Conservation (phyloP, 2,888 invertebrate species). For the Eupithecia dodoneata region DNA sequence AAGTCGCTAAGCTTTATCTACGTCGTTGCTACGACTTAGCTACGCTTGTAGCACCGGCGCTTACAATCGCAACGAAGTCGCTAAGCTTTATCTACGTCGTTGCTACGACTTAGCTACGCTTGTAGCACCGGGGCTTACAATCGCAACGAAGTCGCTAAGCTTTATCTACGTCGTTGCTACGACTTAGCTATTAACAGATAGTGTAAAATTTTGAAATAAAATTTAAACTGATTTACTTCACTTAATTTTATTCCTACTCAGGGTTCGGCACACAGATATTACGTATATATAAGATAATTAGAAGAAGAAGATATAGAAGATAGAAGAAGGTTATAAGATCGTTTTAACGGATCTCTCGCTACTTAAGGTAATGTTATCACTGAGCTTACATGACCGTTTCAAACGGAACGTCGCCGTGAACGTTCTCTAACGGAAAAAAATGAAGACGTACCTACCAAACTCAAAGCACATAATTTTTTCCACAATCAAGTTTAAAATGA, state of each 20-base stretch:
- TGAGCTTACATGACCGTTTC: too few relatives aligned
- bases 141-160: background rate
- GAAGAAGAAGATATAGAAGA: too few relatives aligned
- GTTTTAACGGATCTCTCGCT: too few relatives aligned
- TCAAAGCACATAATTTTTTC: background rate
- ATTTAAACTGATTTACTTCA: background rate
- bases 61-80: background rate
- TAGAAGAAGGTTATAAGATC: too few relatives aligned
- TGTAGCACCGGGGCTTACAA: background rate
- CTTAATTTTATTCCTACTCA: background rate
- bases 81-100: background rate
- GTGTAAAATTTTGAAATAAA: background rate
- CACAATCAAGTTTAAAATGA: conserved; percentile 48
- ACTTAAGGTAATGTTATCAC: too few relatives aligned
- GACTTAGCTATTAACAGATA: background rate
- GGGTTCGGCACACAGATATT: too few relatives aligned
- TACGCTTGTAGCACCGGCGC: background rate
- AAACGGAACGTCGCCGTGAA: too few relatives aligned
- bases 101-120: background rate
- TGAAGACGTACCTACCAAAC: background rate
- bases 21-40: background rate
- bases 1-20: background rate
- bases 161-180: background rate
- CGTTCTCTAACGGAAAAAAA: background rate
- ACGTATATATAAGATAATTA: too few relatives aligned